phyloP scores from a whole-genome alignment of 1,140 invertebrate species.

The Zaprionus nigranus region DNA sequence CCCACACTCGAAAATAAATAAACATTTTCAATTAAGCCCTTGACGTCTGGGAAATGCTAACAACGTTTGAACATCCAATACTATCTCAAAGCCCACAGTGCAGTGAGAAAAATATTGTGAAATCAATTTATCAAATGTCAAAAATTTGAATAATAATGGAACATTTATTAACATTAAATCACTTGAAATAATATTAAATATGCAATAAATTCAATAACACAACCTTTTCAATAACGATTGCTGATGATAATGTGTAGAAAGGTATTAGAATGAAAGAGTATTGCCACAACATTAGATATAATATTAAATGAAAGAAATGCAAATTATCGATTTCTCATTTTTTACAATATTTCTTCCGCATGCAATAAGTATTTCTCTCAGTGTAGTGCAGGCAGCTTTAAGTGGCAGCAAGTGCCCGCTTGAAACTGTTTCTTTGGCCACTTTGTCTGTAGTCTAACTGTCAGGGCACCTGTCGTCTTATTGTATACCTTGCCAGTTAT shows the following conservation, averaged over 20 bases:
- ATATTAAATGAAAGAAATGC: background rate
- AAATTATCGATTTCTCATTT: background rate
- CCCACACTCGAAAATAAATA: slow-evolving; percentile 37
- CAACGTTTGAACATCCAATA: slow-evolving; percentile 26
- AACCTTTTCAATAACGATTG: background rate
- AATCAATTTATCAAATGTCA: background rate
- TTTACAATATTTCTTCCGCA: background rate
- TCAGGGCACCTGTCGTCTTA: slow-evolving; percentile 2
- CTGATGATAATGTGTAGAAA: too few relatives aligned
- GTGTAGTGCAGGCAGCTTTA: background rate
- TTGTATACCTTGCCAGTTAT: slow-evolving; percentile 1
- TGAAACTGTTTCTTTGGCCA: background rate
- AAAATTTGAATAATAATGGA: background rate
- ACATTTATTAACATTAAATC: background rate
- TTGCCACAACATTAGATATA: background rate
- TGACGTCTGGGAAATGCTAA: background rate
- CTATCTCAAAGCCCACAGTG: background rate
- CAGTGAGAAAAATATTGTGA: background rate
- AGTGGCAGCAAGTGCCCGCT: slow-evolving; percentile 1
- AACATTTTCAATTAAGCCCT: slow-evolving; percentile 62
- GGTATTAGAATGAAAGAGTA: too few relatives aligned
- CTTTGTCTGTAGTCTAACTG: slow-evolving; percentile 8
- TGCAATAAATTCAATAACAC: too few relatives aligned
- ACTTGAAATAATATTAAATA: too few relatives aligned
- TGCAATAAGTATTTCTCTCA: background rate